phyloP scores from a whole-genome alignment of 2,888 invertebrate species.

The Apodemia zela region DNA sequence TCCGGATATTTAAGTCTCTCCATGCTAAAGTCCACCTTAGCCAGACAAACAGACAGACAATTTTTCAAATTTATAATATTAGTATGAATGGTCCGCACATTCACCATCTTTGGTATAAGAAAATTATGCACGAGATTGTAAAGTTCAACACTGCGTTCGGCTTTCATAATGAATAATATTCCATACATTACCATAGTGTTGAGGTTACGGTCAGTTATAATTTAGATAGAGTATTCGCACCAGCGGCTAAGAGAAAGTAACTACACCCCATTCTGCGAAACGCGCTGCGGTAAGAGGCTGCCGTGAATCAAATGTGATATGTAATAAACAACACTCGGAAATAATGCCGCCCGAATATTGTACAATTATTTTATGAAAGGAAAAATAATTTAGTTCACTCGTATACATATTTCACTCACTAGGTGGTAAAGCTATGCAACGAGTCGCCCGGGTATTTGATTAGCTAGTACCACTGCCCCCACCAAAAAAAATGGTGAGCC shows the following conservation, averaged over 20 bases:
- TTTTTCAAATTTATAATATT: too few species aligned
- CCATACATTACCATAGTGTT: background rate
- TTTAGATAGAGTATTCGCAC: background rate
- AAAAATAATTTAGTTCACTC: background rate
- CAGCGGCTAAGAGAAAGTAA: constrained; percentile 12
- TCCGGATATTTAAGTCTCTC: too few species aligned
- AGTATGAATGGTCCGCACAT: too few species aligned
- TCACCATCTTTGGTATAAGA: too few species aligned
- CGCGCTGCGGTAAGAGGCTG: background rate
- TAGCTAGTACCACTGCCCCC: too few species aligned
- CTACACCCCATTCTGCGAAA: background rate
- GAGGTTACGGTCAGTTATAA: background rate
- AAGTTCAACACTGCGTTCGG: background rate
- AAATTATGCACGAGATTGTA: too few species aligned
- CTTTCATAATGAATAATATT: background rate
- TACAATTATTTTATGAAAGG: background rate
- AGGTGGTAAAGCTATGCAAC: too few species aligned
- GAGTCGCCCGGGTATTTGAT: too few species aligned
- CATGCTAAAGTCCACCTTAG: too few species aligned
- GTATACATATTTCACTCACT: too few species aligned
- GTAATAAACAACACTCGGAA: background rate
- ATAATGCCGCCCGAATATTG: background rate
- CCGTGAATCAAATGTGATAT: background rate
- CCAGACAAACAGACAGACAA: too few species aligned
- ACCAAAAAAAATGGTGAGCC: too few species aligned